Conservation (phyloP, 30 jellyfish, hydroid and myxozoan genomes). For the Aurelia coerulea region DNA sequence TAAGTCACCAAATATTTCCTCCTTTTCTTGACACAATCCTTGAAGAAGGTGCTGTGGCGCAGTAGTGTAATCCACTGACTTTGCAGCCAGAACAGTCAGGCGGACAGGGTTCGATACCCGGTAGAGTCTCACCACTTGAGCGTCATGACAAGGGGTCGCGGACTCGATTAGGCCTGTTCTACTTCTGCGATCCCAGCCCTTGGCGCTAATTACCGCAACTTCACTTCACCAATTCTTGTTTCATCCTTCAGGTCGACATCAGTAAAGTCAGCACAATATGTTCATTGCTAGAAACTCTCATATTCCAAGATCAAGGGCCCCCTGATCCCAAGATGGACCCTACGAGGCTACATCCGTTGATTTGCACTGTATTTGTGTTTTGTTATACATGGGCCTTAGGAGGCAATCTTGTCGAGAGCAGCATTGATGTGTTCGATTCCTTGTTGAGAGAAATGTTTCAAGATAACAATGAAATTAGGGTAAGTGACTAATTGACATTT, state of each 20-base stretch:
- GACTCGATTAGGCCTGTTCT: no score
- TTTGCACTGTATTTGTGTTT: conserved; percentile 76
- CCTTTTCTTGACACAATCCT: no score
- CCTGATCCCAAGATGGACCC: conserved; percentile 90
- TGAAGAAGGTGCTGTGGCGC: no score
- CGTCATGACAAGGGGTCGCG: no score
- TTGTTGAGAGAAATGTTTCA: conserved; percentile 81
- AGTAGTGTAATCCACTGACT: no score
- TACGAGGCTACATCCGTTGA: conserved; percentile 77
- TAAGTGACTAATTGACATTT: not conserved
- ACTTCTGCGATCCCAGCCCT: no score
- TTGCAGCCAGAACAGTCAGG: no score
- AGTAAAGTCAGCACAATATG: conserved; percentile 93
- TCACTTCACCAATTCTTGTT: not conserved
- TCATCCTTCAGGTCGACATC: conserved; percentile 70
- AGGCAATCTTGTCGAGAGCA: conserved; percentile 84
- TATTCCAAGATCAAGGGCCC: conserved; percentile 56
- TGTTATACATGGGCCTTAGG: conserved; percentile 94
- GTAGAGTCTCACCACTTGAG: no score
- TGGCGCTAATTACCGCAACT: no score
- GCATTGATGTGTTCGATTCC: conserved; percentile 88
- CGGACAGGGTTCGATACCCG: no score
- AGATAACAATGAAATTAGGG: conserved; percentile 84
- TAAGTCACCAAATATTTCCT: no score
- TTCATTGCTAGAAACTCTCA: conserved; percentile 75